Percentiles rank a stretch among this genome's conserved stretches.
phyloP scores from a whole-genome alignment of 2,797 vertebrate species.

The Sternotherus odoratus region DNA sequence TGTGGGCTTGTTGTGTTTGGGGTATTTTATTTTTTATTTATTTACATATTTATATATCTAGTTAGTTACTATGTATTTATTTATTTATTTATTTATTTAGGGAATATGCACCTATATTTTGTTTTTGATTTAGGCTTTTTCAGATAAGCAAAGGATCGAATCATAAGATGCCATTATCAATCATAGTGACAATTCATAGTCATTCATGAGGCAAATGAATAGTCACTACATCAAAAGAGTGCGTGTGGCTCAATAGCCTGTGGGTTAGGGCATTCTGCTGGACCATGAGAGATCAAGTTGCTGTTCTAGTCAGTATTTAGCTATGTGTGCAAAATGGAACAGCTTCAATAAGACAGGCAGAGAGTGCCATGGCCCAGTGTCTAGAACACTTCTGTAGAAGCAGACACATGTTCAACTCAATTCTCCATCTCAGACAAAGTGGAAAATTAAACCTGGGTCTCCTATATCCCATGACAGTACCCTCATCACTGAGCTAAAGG shows the following conservation, averaged over 20 bases:
- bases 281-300: background rate
- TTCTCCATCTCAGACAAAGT: background rate
- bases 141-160: background rate
- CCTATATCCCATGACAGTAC: background rate
- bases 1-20: background rate
- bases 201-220: background rate
- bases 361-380: background rate
- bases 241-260: background rate
- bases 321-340: background rate
- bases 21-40: too few species aligned
- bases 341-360: background rate
- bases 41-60: too few species aligned
- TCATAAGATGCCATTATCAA: background rate
- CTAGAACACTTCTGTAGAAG: background rate
- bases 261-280: background rate
- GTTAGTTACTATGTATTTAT: too few species aligned
- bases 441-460: background rate
- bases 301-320: background rate
- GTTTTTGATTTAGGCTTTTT: background rate
- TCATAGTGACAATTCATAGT: background rate
- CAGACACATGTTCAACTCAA: background rate
- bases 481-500: background rate
- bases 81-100: too few species aligned
- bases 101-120: background rate
- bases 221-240: background rate